These are phyloP conservation scores for Formica exsecta DNA, from an alignment of 1,140 invertebrate species.

Conservation along the genomic window DNA sequence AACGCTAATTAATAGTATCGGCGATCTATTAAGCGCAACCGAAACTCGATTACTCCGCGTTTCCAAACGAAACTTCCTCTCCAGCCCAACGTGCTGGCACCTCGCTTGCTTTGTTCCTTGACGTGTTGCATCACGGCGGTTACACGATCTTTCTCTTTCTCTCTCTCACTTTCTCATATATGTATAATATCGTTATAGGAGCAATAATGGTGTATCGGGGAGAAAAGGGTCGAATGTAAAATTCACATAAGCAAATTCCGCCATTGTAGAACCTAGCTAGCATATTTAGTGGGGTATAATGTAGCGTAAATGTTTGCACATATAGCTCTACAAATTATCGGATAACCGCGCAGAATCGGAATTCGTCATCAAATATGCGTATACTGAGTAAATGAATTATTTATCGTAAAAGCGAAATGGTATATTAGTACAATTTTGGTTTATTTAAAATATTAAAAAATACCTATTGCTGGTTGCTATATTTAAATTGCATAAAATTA, in stretches of 20 bases:
- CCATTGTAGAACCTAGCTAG: background rate
- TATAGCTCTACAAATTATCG: background rate
- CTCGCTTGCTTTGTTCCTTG: background rate
- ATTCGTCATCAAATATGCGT: background rate
- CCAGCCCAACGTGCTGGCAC: background rate
- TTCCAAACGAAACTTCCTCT: conserved; percentile 27
- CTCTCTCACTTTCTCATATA: background rate
- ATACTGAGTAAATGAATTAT: background rate
- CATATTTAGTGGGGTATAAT: background rate
- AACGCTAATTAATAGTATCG: conserved; percentile 57
- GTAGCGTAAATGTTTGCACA: background rate
- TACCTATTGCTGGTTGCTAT: no score
- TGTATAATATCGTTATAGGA: background rate
- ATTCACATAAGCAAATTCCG: conserved; percentile 15
- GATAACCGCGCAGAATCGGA: background rate
- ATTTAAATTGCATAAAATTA: no score
- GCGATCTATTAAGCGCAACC: conserved; percentile 54
- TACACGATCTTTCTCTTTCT: background rate
- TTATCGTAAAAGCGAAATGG: background rate
- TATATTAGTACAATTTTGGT: no score
- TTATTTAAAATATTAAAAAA: no score
- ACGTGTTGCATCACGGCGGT: background rate
- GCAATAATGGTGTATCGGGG: background rate
- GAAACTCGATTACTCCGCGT: conserved; percentile 41
- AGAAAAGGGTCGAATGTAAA: conserved; percentile 4